phyloP scores from a whole-genome alignment of 2,888 invertebrate species.

The Leucophenga montana region DNA sequence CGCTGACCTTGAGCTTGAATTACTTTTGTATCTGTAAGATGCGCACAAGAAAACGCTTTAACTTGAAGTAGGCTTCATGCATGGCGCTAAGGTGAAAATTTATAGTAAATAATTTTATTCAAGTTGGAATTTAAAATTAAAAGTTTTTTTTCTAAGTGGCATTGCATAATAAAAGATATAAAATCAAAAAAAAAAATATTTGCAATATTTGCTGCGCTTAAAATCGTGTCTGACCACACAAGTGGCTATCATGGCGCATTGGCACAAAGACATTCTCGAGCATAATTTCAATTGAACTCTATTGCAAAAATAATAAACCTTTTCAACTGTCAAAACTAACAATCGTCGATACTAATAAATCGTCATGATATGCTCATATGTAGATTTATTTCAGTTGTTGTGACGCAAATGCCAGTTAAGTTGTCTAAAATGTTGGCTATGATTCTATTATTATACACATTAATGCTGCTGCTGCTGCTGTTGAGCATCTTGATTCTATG shows the following conservation, averaged over 20 bases:
- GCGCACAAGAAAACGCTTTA: constrained; percentile 44
- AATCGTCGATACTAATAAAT: neutral
- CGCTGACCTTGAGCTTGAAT: constrained; percentile 63
- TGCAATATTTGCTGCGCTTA: constrained; percentile 31
- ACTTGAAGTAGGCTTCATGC: constrained; percentile 38
- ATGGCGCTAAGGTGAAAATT: too few relatives aligned
- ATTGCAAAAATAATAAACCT: constrained; percentile 11
- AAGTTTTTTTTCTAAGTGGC: neutral
- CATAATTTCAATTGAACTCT: constrained; percentile 28
- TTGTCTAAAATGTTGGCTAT: too few relatives aligned
- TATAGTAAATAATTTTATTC: too few relatives aligned
- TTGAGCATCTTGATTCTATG: constrained; percentile 30
- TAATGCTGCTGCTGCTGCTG: constrained; percentile 35
- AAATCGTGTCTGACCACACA: constrained; percentile 39
- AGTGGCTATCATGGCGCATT: constrained; percentile 21
- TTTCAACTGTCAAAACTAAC: constrained; percentile 22
- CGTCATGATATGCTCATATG: too few relatives aligned
- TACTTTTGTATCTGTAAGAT: constrained; percentile 20
- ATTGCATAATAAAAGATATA: constrained; percentile 31
- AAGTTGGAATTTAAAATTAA: too few relatives aligned
- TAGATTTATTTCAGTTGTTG: constrained; percentile 35
- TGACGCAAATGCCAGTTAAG: constrained; percentile 62
- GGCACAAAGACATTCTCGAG: too few relatives aligned
- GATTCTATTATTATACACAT: constrained; percentile 31
- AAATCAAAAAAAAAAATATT: too few relatives aligned